phyloP scores from a whole-genome alignment of 2,113 vertebrate species.

The Tamias sibiricus region DNA sequence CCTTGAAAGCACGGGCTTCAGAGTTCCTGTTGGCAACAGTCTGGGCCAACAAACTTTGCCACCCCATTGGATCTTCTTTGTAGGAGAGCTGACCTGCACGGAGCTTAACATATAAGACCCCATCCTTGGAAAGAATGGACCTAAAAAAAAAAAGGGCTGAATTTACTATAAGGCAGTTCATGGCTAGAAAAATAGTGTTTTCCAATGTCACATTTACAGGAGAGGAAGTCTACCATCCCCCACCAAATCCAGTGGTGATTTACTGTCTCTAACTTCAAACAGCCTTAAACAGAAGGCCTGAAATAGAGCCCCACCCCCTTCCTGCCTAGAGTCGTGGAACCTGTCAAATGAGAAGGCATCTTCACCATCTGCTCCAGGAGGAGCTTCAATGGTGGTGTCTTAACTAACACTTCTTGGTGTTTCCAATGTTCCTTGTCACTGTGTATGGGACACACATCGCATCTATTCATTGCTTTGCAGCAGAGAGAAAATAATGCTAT shows the following conservation, averaged over 20 bases:
- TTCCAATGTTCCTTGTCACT: not conserved
- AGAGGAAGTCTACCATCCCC: not conserved
- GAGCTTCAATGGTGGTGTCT: not conserved
- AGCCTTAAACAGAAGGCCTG: not conserved
- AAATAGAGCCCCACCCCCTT: not conserved
- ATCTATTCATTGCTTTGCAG: not conserved
- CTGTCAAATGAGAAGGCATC: not conserved
- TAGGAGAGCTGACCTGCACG: constrained; percentile 97
- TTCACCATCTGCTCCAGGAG: not conserved
- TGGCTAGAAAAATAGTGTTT: not conserved
- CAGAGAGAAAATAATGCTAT: not conserved
- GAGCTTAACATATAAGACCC: constrained; percentile 96
- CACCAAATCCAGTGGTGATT: not conserved
- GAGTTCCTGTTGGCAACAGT: constrained; percentile 91
- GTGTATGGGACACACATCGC: not conserved
- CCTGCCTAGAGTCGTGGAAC: not conserved
- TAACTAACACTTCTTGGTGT: not conserved
- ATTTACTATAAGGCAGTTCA: not conserved
- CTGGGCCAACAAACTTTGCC: constrained; percentile 96
- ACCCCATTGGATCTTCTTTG: constrained; percentile 98
- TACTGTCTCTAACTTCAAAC: not conserved
- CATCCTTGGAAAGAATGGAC: constrained; percentile 95
- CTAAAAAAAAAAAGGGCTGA: constrained; percentile 82
- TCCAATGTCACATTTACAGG: not conserved
- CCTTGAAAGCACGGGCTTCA: constrained; percentile 95